Conservation (phyloP, 2,797 vertebrate genomes). For the Hafferia zeledoni region DNA sequence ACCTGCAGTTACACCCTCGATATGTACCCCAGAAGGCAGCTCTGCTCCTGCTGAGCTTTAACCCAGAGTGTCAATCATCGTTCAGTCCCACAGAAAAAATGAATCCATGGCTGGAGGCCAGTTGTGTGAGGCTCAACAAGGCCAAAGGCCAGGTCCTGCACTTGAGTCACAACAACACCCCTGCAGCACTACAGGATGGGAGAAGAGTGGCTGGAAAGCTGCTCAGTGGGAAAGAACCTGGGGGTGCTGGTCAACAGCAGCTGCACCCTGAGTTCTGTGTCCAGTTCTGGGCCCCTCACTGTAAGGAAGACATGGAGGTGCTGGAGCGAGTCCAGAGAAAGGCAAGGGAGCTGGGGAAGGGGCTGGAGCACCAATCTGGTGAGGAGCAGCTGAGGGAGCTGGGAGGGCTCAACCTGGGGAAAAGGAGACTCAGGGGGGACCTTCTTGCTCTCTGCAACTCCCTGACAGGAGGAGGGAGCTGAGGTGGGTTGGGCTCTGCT, state of each 20-base stretch:
- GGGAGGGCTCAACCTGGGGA: not conserved
- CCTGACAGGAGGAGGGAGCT: not conserved
- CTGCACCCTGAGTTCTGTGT: not conserved
- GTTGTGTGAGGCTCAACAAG: not conserved
- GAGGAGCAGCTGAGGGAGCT: not conserved
- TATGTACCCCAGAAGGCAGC: not conserved
- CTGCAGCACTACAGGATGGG: not conserved
- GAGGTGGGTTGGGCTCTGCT: not conserved
- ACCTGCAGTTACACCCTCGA: fast-evolving
- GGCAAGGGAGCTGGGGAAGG: not conserved
- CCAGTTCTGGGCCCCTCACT: not conserved
- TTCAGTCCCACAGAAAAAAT: not conserved
- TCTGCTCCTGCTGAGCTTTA: not conserved
- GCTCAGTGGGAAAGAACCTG: not conserved
- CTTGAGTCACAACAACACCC: not conserved
- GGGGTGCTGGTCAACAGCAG: not conserved
- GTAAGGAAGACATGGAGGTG: not conserved
- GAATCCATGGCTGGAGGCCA: fast-evolving
- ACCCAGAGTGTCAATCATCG: fast-evolving
- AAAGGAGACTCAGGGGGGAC: not conserved
- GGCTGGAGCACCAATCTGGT: not conserved
- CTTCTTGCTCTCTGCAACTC: not conserved
- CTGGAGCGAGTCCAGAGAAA: not conserved
- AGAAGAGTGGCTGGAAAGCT: not conserved
- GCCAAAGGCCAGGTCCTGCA: not conserved